Percentiles rank a stretch among this genome's conserved stretches.
phyloP scores from a whole-genome alignment of 2,888 invertebrate species.

The Oegoconia quadripuncta region DNA sequence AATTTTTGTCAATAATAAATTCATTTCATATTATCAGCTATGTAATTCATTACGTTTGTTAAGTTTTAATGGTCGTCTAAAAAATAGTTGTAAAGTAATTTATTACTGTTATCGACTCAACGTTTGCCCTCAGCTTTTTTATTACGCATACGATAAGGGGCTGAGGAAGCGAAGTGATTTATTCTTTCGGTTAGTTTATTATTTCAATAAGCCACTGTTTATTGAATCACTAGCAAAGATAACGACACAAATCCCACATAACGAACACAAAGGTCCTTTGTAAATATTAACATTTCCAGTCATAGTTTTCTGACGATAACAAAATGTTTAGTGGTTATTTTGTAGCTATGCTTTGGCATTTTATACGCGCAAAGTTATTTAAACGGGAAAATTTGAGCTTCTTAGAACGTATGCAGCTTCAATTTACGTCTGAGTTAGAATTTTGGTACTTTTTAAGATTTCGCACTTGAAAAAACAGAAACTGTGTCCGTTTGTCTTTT shows the following conservation, averaged over 20 bases:
- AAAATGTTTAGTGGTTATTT: too few relatives aligned
- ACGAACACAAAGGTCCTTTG: neutral
- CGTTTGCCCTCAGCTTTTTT: constrained; percentile 45
- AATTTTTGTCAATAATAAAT: constrained; percentile 1
- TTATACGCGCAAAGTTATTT: too few relatives aligned
- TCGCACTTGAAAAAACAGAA: too few relatives aligned
- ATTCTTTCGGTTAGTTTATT: constrained; percentile 37
- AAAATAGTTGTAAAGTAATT: constrained; percentile 44
- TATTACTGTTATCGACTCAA: constrained; percentile 56
- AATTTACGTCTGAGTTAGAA: too few relatives aligned
- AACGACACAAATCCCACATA: neutral
- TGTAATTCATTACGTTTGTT: constrained; percentile 38
- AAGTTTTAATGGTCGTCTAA: constrained; percentile 47
- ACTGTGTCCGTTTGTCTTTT: too few relatives aligned
- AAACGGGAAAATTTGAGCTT: too few relatives aligned
- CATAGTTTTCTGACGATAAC: constrained; percentile 6
- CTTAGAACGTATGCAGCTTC: too few relatives aligned
- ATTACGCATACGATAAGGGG: constrained; percentile 54
- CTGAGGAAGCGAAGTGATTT: constrained; percentile 46
- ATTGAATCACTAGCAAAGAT: constrained; percentile 3
- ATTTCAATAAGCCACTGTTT: constrained; percentile 44
- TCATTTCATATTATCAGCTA: constrained; percentile 28
- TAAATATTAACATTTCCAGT: neutral
- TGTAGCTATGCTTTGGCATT: too few relatives aligned
- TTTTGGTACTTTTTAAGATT: too few relatives aligned